Percentiles rank a stretch among this genome's conserved stretches.
phyloP scores from a whole-genome alignment of 1,140 invertebrate genomes.

The Hetaerina americana region DNA sequence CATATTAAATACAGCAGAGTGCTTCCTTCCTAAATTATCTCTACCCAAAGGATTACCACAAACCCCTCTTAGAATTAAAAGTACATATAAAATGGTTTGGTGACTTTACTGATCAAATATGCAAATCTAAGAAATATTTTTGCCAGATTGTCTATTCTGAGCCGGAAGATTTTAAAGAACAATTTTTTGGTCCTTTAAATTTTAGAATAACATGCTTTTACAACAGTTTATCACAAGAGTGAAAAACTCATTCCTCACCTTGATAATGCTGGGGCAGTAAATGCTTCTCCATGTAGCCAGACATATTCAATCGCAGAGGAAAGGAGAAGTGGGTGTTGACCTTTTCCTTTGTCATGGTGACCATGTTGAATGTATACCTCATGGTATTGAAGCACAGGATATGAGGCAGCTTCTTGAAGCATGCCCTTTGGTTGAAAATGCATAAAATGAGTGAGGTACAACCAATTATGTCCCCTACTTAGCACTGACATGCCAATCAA shows the following conservation, averaged over 20 bases:
- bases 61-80: too few species aligned
- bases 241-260: conserved; percentile 23
- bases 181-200: neutral
- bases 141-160: neutral
- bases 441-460: too few species aligned
- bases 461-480: too few species aligned
- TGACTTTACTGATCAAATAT: too few species aligned
- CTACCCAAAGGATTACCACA: too few species aligned
- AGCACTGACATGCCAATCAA: too few species aligned
- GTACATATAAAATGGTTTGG: too few species aligned
- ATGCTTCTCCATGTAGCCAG: conserved; percentile 85
- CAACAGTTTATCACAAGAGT: neutral
- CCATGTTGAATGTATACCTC: conserved; percentile 97
- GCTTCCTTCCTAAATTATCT: too few species aligned
- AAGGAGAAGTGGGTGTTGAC: conserved; percentile 97
- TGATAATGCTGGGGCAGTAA: conserved; percentile 78
- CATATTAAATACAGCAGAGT: too few species aligned
- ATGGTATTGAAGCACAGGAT: conserved; percentile 95
- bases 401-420: conserved; percentile 85
- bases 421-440: conserved; percentile 52
- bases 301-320: conserved; percentile 84
- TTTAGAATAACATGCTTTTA: neutral
- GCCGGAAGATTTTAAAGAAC: neutral
- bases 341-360: conserved; percentile 94
- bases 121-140: too few species aligned